Base-by-base conservation (phyloP, 2,113 vertebrate genomes). In the Globicephala melas region DNA sequence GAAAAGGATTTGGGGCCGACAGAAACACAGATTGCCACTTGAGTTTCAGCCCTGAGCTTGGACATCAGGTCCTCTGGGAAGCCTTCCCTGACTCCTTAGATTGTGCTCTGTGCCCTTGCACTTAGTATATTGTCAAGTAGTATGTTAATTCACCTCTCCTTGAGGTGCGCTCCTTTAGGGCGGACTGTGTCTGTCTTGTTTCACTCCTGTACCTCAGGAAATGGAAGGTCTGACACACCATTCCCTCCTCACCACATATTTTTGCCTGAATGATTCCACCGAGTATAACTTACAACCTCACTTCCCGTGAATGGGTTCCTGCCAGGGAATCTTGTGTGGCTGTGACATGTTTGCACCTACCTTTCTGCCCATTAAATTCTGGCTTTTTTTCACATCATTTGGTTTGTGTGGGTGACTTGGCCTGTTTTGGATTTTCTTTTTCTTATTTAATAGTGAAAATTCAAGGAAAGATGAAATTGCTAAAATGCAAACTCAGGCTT, bases 391-490 rank as follows among this genome's bases (percentile, higher is more conserved):
- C 38, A 92, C 10, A 38, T 67, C 60, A 67, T 89, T 62, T 73
- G 12, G 36, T 74, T 73, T 87, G 11, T 14, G 15, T 83, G 84
- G 36, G 20, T 89, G 44, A 70, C 53, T 85, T 90, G 71, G 8
- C 58, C 31, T 79, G 26, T 74, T 67, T 86, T 33, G 63, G 58
- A 62, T n/a, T 96, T 97, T 87, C 47, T 65, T 70, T 71, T 94
- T 77, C 50, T 86, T 97, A 12, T n/a, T 62, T 76, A 50, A 77
- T 65, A 44, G 67, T 95, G n/a, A 65, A 93, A 95, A 95, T 89
- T 79, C 44, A 89, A 85, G 62, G 18, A 55, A 86, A 82, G 67
- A 41, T 91, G 17, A 73, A 70, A 67, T 86, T 86, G 77, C 41
- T 77, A 9, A 89, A 77, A 36, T 68, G 9, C 26, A 70, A 47